Evolutionary conservation across 2,888 invertebrate species (phyloP), one percentile per base, ranked within the genome.

Genomic region (Cryptocheilus praepositus): DNA sequence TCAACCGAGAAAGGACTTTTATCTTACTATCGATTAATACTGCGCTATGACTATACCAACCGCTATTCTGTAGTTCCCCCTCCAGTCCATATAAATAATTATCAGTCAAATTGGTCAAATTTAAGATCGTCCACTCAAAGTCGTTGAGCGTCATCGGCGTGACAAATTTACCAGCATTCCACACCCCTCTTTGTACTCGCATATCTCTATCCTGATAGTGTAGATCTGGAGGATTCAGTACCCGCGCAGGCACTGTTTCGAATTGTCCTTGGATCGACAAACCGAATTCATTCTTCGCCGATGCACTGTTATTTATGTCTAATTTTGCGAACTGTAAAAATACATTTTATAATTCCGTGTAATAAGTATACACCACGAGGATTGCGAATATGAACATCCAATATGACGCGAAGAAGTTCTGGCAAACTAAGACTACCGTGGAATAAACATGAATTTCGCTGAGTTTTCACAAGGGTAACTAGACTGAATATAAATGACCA

Each of bases 221-320:
- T 56, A 99, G 88, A 55, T 83, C 86, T 0, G 99, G 99, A 0
- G 98, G 91, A 0, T 90, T 85, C 45, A 99, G 89, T 2, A 98
- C 91, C 69, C 97, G 93, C 0, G 96, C 98, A 0, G 91, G 89
- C 0, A 98, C 93, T 74, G 92, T 91, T 71, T 94, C 92, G 90
- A 98, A 97, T 49, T 92, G 88, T 25, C 92, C 90, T 1, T 91
- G 91, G 43, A 99, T 94, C 4, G 92, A 91, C 66, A 99, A 90
- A 0, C 96, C 96, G 89, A 99, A 99, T 76, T 94, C 93, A 0
- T 60, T 43, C 81, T 91, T 91, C 63, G 97, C 92, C 73, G 91
- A 91, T 0, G 92, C 88, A 84, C 90, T 86, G 0, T 73, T 3
- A 68, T 90, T 89, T 65, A 89, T 89, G 2, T 82, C 69, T 15